Conservation (phyloP, 2,797 vertebrate species). For the Mormyrus hasselquistii region DNA sequence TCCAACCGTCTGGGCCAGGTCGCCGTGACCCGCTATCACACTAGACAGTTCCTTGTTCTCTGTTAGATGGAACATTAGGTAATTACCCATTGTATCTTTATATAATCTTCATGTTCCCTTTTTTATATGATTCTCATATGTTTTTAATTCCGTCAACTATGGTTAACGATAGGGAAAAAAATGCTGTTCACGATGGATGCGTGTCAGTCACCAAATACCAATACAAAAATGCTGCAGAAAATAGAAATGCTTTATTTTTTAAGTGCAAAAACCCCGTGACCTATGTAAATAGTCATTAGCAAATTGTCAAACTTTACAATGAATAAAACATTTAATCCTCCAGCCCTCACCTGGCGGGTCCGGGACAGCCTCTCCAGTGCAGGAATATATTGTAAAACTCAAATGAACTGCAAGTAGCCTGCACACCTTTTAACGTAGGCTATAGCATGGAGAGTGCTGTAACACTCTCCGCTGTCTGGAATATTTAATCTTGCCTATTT, state of each 20-base stretch:
- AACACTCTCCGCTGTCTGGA: background rate
- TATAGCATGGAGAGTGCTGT: background rate
- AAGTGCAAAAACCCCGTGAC: background rate
- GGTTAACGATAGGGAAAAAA: background rate
- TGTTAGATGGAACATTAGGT: no score
- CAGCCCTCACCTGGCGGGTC: background rate
- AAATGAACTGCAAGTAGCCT: background rate
- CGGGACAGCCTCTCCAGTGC: background rate
- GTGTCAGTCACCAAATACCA: background rate
- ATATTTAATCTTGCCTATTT: no score
- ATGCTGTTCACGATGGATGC: background rate
- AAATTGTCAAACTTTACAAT: no score
- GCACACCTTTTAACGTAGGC: background rate
- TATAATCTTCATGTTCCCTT: no score
- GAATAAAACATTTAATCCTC: background rate
- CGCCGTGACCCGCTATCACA: no score
- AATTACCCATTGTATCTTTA: no score
- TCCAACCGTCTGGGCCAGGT: no score
- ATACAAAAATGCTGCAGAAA: background rate
- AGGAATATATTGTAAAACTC: background rate
- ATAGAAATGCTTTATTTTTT: no score
- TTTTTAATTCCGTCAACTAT: background rate
- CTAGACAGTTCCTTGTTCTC: no score
- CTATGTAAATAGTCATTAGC: background rate
- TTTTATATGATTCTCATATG: no score